A percentile compares a stretch with the other conserved stretches of the same genome.
Evolutionary conservation across 2,113 vertebrate species (phyloP).

Genomic region (Tricholaema leucomelas): DNA sequence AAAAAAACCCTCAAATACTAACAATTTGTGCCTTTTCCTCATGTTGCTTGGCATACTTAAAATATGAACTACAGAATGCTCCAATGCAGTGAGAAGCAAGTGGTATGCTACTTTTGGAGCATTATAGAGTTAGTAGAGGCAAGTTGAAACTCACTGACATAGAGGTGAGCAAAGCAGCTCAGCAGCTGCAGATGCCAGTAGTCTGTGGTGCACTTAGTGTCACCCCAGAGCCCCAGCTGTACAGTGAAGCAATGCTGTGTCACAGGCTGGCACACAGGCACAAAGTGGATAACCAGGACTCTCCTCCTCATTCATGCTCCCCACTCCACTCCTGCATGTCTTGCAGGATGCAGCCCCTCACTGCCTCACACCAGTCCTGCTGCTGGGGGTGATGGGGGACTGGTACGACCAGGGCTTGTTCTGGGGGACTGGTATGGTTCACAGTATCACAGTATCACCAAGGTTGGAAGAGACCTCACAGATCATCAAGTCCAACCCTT

Average conservation of each 20-base stretch:
- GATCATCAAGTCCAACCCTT: too few relatives aligned
- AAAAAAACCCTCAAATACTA: not conserved
- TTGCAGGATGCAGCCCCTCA: accelerated
- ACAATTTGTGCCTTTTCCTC: not conserved
- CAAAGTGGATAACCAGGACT: not conserved
- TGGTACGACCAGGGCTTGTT: too few relatives aligned
- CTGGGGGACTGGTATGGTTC: too few relatives aligned
- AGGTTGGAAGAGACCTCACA: too few relatives aligned
- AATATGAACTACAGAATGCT: not conserved
- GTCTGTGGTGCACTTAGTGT: not conserved
- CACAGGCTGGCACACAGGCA: not conserved
- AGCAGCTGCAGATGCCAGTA: accelerated
- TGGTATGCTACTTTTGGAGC: not conserved
- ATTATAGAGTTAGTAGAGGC: not conserved
- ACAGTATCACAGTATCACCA: too few relatives aligned
- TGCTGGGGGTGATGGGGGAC: not conserved
- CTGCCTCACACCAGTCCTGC: not conserved
- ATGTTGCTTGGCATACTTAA: not conserved
- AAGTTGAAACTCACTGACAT: accelerated
- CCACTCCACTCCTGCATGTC: accelerated
- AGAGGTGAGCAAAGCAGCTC: not conserved
- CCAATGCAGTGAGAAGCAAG: not conserved
- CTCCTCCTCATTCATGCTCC: not conserved
- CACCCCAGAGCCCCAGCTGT: accelerated
- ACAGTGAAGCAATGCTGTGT: accelerated